Conservation (phyloP, 2,888 invertebrate genomes). For the Candidula unifasciata region DNA sequence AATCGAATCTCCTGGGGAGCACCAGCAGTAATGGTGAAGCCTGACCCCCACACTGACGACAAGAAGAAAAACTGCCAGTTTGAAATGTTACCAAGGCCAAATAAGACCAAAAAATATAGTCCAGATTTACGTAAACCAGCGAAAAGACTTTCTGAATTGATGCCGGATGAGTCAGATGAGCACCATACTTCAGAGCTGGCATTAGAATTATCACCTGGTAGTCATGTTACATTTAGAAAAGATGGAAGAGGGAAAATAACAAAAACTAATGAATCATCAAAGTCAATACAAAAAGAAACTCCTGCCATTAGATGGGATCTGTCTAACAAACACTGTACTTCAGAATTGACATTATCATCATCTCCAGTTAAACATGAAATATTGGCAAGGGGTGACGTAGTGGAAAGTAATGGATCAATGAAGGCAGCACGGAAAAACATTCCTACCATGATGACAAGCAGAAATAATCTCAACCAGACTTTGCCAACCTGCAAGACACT, state of each 20-base stretch:
- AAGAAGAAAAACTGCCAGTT: not conserved
- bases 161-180: not conserved
- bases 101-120: not conserved
- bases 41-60: not conserved
- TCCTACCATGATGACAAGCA: not conserved
- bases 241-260: not conserved
- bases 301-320: no score
- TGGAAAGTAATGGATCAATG: not conserved
- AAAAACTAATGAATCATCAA: not conserved
- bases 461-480: slow-evolving; percentile 13
- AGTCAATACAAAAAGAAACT: not conserved
- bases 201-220: not conserved
- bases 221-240: not conserved
- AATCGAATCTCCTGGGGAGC: slow-evolving; percentile 14
- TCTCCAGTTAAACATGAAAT: not conserved
- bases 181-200: not conserved
- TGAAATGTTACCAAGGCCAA: not conserved
- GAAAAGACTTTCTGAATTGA: not conserved
- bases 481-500: not conserved
- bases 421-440: not conserved
- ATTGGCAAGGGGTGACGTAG: not conserved
- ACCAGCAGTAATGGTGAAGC: not conserved
- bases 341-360: no score
- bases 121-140: not conserved
- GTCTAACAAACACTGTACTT: no score